A percentile compares a stretch with the other conserved stretches of the same genome.
Evolutionary conservation across 2,797 vertebrate species (phyloP).

Genomic region (Potorous gilbertii): DNA sequence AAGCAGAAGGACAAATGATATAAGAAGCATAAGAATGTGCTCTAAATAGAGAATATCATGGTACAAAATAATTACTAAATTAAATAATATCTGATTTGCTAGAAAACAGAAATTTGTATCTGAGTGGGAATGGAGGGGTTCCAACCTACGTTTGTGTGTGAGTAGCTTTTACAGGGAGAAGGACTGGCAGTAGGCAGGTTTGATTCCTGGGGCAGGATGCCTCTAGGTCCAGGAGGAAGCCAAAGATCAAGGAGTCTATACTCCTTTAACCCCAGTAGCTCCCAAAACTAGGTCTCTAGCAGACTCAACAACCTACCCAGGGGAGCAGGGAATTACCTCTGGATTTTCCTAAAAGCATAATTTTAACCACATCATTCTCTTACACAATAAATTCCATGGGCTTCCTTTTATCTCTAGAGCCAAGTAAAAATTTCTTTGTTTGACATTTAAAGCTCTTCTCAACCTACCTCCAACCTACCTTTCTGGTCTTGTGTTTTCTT

Average conservation of each 20-base stretch:
- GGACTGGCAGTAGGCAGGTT: not conserved
- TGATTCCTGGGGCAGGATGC: not conserved
- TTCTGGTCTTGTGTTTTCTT: not conserved
- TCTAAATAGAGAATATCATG: not conserved
- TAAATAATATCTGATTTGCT: not conserved
- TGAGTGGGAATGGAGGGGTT: not conserved
- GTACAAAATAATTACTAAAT: not conserved
- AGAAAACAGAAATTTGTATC: not conserved
- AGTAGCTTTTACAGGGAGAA: not conserved
- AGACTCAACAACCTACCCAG: not conserved
- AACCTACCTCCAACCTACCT: not conserved
- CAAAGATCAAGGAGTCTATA: slow-evolving; percentile 8
- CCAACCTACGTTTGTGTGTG: not conserved
- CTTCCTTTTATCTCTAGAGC: not conserved
- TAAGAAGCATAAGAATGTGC: not conserved
- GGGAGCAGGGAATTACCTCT: not conserved
- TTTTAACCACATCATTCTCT: not conserved
- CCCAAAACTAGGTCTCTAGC: not conserved
- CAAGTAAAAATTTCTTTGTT: not conserved
- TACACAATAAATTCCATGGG: not conserved
- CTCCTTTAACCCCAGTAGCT: not conserved
- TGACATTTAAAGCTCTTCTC: not conserved
- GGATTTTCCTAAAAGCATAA: slow-evolving; percentile 6
- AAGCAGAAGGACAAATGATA: not conserved
- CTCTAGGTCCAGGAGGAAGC: not conserved